Evolutionary conservation across 2,888 invertebrate species (phyloP).

Genomic region (Spatulosminthurus flaviceps): DNA sequence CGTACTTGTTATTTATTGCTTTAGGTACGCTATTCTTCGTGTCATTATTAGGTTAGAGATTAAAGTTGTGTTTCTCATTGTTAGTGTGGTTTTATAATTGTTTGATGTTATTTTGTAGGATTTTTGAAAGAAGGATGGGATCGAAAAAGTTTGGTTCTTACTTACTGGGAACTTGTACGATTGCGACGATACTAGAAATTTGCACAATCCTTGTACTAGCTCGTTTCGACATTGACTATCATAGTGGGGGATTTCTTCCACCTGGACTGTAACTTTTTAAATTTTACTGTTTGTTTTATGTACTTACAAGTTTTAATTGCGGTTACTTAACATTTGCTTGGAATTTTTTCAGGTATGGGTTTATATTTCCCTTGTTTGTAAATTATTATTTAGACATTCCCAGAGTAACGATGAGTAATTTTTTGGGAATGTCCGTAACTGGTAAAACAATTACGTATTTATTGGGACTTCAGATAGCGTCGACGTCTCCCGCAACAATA

Average conservation of each 20-base stretch:
- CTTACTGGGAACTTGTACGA: conserved; percentile 67
- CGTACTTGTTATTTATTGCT: conserved; percentile 69
- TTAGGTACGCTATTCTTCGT: conserved; percentile 64
- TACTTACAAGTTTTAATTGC: no score
- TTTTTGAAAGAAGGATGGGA: conserved; percentile 70
- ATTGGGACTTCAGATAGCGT: conserved; percentile 68
- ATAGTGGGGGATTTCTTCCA: conserved; percentile 66
- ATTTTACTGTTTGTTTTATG: not conserved
- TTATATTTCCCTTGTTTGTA: conserved; percentile 69
- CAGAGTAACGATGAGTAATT: conserved; percentile 61
- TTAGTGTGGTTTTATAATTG: not conserved
- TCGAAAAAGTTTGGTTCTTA: conserved; percentile 69
- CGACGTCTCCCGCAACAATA: conserved; percentile 66
- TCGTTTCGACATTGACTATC: conserved; percentile 66
- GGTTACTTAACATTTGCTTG: not conserved
- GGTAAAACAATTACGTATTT: conserved; percentile 70
- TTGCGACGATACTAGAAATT: conserved; percentile 67
- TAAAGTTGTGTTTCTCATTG: no score
- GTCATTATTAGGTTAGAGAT: no score
- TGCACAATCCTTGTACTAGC: conserved; percentile 65
- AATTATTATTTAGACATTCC: conserved; percentile 70
- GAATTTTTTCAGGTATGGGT: conserved; percentile 65
- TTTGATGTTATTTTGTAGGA: conserved; percentile 62
- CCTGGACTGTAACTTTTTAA: conserved; percentile 68
- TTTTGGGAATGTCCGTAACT: conserved; percentile 68